A percentile compares a stretch with the other conserved stretches of the same genome.
phyloP scores from a whole-genome alignment of 2,113 vertebrate species.

The Ceyx margarethae region DNA sequence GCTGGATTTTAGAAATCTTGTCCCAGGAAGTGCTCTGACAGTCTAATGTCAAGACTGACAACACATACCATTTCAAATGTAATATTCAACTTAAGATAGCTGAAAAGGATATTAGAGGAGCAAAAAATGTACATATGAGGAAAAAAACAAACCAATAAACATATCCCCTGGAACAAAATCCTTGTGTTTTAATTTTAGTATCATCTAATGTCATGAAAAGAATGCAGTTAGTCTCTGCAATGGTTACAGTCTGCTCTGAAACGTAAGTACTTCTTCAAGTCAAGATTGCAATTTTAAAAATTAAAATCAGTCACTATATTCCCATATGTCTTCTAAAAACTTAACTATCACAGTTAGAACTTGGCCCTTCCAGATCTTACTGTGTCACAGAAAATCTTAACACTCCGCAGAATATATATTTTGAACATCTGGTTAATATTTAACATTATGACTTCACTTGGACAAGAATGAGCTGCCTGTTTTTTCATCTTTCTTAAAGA shows the following conservation, averaged over 20 bases:
- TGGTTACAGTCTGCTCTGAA: neutral
- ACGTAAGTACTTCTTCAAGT: neutral
- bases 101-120: neutral
- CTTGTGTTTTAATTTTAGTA: neutral
- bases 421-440: neutral
- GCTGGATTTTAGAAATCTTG: neutral
- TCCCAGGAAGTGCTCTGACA: neutral
- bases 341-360: neutral
- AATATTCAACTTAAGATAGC: neutral
- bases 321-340: neutral
- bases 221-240: neutral
- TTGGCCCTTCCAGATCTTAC: neutral
- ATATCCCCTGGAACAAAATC: neutral
- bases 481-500: neutral
- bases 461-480: neutral
- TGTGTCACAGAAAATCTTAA: neutral
- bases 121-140: neutral
- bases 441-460: neutral
- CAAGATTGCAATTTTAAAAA: neutral
- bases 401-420: neutral
- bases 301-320: neutral
- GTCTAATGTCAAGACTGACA: neutral
- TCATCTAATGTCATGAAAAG: neutral
- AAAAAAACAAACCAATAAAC: neutral
- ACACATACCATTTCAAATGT: neutral